Conservation (phyloP, 1,140 invertebrate genomes). For the Penaeus japonicus region DNA sequence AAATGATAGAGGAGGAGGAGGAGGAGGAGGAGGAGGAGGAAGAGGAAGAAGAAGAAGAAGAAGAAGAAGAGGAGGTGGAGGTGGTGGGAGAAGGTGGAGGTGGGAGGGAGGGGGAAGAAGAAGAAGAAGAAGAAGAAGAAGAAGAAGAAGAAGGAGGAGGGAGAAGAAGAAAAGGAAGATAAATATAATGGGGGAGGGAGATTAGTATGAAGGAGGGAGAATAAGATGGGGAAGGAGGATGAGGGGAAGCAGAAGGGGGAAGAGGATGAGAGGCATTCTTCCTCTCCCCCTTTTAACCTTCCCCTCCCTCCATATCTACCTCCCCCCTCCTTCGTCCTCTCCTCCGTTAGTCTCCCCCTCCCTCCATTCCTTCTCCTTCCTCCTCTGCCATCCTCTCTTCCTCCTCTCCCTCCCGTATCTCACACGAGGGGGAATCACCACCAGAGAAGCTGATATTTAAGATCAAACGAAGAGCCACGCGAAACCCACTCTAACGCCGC, state of each 20-base stretch:
- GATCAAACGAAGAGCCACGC: too few species aligned
- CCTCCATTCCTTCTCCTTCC: too few species aligned
- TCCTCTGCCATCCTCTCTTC: too few species aligned
- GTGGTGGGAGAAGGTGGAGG: neutral
- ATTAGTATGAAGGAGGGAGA: neutral
- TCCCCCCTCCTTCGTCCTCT: too few species aligned
- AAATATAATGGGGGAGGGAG: neutral
- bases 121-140: neutral
- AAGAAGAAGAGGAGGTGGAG: neutral
- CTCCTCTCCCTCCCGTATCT: too few species aligned
- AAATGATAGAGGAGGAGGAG: conserved; percentile 36
- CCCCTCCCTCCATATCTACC: too few species aligned
- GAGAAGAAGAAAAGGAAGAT: neutral
- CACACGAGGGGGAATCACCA: too few species aligned
- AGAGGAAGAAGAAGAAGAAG: neutral
- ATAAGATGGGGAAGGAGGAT: neutral
- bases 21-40: neutral
- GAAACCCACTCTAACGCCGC: too few species aligned
- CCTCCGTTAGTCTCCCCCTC: too few species aligned
- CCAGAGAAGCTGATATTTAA: too few species aligned
- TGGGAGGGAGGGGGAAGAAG: neutral
- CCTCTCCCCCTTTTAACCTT: too few species aligned
- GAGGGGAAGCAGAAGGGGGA: neutral
- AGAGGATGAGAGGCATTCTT: neutral
- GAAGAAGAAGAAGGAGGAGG: neutral